A percentile compares a stretch with the other conserved stretches of the same genome.
Conservation (phyloP, 2,797 vertebrate species). For the Trichosurus vulpecula region DNA sequence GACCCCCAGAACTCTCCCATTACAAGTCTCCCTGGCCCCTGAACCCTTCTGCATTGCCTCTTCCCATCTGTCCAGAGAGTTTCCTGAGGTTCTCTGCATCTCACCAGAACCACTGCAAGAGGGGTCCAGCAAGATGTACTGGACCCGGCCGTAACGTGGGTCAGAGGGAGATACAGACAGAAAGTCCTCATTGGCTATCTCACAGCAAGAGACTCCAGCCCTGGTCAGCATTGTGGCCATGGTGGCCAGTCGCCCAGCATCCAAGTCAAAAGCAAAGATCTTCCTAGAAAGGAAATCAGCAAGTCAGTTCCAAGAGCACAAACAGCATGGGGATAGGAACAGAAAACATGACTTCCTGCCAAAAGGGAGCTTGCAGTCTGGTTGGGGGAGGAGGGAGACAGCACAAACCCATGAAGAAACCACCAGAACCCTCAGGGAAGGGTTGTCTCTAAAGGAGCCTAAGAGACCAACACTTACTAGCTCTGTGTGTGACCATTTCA, state of each 20-base stretch:
- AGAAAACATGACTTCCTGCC: no score
- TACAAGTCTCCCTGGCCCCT: not conserved
- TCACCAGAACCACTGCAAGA: conserved; percentile 98
- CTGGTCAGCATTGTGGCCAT: conserved; percentile 94
- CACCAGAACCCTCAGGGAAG: not conserved
- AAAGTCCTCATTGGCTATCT: conserved; percentile 93
- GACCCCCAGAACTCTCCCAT: not conserved
- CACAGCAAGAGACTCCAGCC: conserved; percentile 91
- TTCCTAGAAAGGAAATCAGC: conserved; percentile 78
- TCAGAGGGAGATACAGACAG: conserved; percentile 88
- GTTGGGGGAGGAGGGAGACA: no score
- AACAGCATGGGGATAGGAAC: not conserved
- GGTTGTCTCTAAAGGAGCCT: not conserved
- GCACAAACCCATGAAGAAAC: no score
- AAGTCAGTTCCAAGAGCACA: not conserved
- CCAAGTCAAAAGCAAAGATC: conserved; percentile 95
- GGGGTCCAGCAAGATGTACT: conserved; percentile 93
- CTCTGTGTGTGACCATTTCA: not conserved
- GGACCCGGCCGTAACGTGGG: conserved; percentile 88
- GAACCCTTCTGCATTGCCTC: not conserved
- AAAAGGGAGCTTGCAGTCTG: not conserved
- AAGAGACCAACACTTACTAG: not conserved
- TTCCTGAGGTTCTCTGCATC: fast-evolving
- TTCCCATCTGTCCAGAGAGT: not conserved
- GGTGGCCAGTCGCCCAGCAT: conserved; percentile 93